phyloP scores from a whole-genome alignment of 2,113 vertebrate species.

The Callospermophilus lateralis region DNA sequence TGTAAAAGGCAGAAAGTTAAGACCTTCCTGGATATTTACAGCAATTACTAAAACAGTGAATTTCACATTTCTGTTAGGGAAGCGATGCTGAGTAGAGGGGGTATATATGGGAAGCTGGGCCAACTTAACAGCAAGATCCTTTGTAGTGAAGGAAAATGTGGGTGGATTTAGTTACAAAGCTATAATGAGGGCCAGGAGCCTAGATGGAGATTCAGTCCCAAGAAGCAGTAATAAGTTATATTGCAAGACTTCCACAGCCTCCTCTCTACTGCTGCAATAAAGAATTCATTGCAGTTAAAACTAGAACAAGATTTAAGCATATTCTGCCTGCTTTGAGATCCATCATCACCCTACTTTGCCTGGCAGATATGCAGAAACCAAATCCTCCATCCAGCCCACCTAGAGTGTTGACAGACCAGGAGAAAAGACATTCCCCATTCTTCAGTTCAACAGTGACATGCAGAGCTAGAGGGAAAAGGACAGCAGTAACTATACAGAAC shows the following conservation, averaged over 20 bases:
- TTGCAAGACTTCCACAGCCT: not conserved
- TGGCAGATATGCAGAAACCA: not conserved
- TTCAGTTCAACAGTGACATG: not conserved
- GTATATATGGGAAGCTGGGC: not conserved
- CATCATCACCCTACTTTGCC: not conserved
- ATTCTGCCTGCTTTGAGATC: not conserved
- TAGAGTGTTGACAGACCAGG: not conserved
- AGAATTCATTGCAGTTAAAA: conserved; percentile 35
- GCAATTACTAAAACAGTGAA: not conserved
- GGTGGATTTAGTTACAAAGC: conserved; percentile 20
- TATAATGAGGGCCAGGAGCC: not conserved
- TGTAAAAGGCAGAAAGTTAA: not conserved
- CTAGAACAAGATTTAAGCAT: not conserved
- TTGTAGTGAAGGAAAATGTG: conserved; percentile 1
- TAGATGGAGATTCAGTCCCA: not conserved
- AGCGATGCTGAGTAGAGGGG: not conserved
- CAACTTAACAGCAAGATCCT: conserved; percentile 18
- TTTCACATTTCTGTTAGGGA: not conserved
- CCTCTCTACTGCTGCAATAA: not conserved
- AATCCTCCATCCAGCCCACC: not conserved
- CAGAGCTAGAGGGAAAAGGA: not conserved
- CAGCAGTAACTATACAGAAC: not conserved
- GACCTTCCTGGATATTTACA: not conserved
- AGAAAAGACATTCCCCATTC: not conserved
- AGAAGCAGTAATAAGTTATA: not conserved